phyloP scores from a whole-genome alignment of 2,797 vertebrate species.

The Onychomys torridus region DNA sequence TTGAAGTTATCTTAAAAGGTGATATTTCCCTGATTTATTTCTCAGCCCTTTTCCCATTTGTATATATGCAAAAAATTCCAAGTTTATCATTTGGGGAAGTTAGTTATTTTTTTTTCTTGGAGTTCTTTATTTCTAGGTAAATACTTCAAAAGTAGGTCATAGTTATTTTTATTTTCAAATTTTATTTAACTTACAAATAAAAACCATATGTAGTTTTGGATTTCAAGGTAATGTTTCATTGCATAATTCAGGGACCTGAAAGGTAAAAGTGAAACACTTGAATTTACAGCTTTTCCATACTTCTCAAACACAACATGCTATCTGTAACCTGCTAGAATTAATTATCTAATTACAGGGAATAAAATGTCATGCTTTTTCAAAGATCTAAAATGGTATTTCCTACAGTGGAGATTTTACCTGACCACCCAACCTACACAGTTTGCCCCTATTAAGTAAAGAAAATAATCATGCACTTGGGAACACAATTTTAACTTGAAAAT shows the following conservation, averaged over 20 bases:
- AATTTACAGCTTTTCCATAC: slow-evolving; percentile 63
- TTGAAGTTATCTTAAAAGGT: no score
- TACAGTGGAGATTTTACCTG: slow-evolving; percentile 63
- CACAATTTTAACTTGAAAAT: slow-evolving; percentile 66
- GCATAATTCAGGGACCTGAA: slow-evolving; percentile 47
- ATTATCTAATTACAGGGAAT: slow-evolving; percentile 78
- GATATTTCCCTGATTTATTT: no score
- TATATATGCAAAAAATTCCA: slow-evolving; percentile 1
- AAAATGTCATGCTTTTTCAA: slow-evolving; percentile 64
- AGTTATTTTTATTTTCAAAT: not conserved
- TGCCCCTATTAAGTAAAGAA: slow-evolving; percentile 60
- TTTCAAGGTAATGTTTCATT: not conserved
- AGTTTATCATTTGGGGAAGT: not conserved
- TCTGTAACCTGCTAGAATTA: slow-evolving; percentile 67
- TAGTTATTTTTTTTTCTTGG: not conserved
- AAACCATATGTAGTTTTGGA: not conserved
- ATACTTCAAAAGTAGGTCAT: not conserved
- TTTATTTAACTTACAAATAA: not conserved
- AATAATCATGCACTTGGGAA: slow-evolving; percentile 64
- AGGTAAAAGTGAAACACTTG: slow-evolving; percentile 67
- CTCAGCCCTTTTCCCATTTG: no score
- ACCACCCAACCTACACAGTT: slow-evolving; percentile 55
- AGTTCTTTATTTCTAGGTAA: slow-evolving; percentile 46
- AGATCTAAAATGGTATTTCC: slow-evolving; percentile 69
- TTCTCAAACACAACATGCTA: slow-evolving; percentile 28